phyloP scores from a whole-genome alignment of 2,888 invertebrate species.

The Acanthococcus lagerstroemiae region DNA sequence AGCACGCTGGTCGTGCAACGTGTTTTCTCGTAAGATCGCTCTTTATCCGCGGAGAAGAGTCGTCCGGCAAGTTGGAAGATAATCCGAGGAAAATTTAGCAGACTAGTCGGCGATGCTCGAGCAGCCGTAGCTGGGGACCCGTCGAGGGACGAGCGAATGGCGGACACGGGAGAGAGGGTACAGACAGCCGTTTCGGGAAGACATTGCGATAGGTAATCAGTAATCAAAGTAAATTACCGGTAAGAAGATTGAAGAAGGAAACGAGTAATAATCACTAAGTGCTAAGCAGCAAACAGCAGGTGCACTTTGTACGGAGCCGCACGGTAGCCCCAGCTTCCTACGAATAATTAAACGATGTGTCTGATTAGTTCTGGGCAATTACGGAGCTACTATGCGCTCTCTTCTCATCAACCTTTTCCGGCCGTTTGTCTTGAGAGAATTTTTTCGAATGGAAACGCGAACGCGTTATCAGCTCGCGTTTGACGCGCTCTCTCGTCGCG shows the following conservation, averaged over 20 bases:
- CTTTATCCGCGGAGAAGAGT: too few species aligned
- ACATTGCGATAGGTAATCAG: constrained; percentile 12
- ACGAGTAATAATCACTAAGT: constrained; percentile 25
- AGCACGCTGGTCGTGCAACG: too few species aligned
- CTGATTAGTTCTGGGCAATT: constrained; percentile 26
- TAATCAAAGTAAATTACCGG: constrained; percentile 24
- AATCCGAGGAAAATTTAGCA: neutral
- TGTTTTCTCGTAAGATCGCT: too few species aligned
- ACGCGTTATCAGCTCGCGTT: too few species aligned
- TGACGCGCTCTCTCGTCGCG: too few species aligned
- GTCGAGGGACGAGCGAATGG: too few species aligned
- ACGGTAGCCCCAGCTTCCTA: constrained; percentile 19
- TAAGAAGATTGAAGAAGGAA: constrained; percentile 17
- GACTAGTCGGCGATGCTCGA: neutral
- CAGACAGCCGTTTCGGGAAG: too few species aligned
- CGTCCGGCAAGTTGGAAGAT: too few species aligned
- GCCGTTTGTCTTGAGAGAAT: neutral
- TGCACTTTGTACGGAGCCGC: constrained; percentile 23
- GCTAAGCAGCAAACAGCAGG: constrained; percentile 24
- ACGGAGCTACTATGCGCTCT: constrained; percentile 7
- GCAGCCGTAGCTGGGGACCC: too few species aligned
- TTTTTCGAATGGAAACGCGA: too few species aligned
- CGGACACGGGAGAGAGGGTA: too few species aligned
- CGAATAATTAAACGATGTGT: constrained; percentile 25
- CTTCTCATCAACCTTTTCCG: constrained; percentile 13